Conservation (phyloP, 2,113 vertebrate species). For the Tupaia chinensis region DNA sequence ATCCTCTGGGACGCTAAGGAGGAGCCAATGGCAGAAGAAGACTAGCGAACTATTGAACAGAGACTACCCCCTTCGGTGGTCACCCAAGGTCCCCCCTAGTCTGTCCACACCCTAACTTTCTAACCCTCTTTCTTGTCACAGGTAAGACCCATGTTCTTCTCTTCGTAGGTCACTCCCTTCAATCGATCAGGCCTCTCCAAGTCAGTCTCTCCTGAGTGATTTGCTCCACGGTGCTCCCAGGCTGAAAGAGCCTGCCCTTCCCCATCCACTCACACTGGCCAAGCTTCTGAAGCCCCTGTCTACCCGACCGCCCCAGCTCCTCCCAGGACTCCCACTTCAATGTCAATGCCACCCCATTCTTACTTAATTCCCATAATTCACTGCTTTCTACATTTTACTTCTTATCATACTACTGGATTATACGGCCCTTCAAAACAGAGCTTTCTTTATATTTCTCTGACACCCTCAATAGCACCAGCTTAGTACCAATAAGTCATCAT, state of each 20-base stretch:
- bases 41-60: not conserved
- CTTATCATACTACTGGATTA: not conserved
- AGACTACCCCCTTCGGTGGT: not conserved
- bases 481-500: not conserved
- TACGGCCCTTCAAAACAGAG: not conserved
- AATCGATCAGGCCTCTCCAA: not conserved
- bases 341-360: fast-evolving
- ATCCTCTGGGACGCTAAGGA: not conserved
- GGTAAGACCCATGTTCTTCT: not conserved
- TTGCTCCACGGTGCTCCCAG: not conserved
- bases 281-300: not conserved
- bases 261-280: not conserved
- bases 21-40: not conserved
- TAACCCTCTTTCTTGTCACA: not conserved
- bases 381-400: not conserved
- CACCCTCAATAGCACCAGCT: not conserved
- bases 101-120: not conserved
- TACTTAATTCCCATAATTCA: not conserved
- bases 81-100: not conserved
- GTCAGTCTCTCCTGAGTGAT: not conserved
- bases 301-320: not conserved
- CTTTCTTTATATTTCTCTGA: constrained; percentile 10
- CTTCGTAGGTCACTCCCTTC: not conserved
- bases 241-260: not conserved
- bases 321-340: not conserved